Conservation (phyloP, 2,113 vertebrate species). For the Recurvirostra avosetta region DNA sequence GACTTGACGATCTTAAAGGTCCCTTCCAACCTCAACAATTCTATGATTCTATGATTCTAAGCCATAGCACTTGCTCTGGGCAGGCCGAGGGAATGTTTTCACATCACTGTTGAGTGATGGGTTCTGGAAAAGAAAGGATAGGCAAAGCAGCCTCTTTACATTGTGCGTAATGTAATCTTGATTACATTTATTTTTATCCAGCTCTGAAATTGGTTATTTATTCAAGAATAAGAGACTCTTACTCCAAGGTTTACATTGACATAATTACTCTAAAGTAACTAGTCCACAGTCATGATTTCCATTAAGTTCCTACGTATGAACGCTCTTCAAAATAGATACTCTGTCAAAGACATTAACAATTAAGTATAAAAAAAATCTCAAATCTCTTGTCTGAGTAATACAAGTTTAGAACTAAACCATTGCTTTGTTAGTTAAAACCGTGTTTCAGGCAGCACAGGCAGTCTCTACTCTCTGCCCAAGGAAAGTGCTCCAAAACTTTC, state of each 20-base stretch:
- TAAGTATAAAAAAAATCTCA: neutral
- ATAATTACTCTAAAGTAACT: neutral
- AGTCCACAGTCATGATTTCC: neutral
- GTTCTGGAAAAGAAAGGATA: neutral
- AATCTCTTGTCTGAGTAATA: neutral
- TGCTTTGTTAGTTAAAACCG: neutral
- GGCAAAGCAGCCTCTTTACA: neutral
- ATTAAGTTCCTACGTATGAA: neutral
- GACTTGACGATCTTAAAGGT: too few relatives aligned
- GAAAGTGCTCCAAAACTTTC: slow-evolving; percentile 27
- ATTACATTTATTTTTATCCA: neutral
- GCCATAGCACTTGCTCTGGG: neutral
- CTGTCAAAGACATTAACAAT: neutral
- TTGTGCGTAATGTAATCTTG: neutral
- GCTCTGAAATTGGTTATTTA: neutral
- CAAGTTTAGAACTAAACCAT: neutral
- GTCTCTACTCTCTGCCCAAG: neutral
- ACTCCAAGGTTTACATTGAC: neutral
- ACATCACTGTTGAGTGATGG: neutral
- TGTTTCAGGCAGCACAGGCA: neutral
- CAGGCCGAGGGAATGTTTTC: neutral
- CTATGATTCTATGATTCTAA: too few relatives aligned
- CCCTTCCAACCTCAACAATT: too few relatives aligned
- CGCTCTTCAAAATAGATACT: neutral
- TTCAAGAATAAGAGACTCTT: neutral